Conservation (phyloP, 2,888 invertebrate genomes). For the Epinotia nisella region DNA sequence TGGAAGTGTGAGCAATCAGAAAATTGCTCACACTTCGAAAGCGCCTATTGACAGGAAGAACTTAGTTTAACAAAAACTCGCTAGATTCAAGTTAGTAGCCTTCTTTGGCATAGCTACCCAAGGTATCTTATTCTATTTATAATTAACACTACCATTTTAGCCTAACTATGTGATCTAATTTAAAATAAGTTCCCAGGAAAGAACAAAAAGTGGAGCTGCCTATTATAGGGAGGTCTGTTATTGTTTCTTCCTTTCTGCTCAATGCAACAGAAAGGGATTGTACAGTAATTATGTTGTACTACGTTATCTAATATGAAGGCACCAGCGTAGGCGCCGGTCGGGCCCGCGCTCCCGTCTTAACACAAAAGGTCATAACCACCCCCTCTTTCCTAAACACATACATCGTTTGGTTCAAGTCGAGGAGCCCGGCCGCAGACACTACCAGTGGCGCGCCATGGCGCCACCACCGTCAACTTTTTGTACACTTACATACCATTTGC, state of each 20-base stretch:
- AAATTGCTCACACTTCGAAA: constrained; percentile 18
- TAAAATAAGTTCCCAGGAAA: constrained; percentile 27
- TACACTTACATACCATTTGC: constrained; percentile 41
- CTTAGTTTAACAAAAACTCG: constrained; percentile 17
- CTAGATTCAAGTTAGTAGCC: not conserved
- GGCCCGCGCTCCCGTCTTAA: not conserved
- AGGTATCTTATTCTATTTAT: constrained; percentile 29
- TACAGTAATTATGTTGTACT: constrained; percentile 32
- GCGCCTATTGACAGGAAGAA: constrained; percentile 15
- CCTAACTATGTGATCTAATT: constrained; percentile 30
- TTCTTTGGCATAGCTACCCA: constrained; percentile 17
- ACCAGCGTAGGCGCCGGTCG: constrained; percentile 29
- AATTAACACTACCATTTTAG: constrained; percentile 29
- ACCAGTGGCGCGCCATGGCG: constrained; percentile 42
- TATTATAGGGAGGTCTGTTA: constrained; percentile 26
- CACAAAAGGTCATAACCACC: constrained; percentile 2
- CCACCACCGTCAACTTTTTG: constrained; percentile 44
- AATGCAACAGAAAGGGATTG: constrained; percentile 30
- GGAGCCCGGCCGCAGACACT: constrained; percentile 24
- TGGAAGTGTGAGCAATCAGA: too few species aligned
- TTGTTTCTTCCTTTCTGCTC: constrained; percentile 25
- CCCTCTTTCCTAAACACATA: constrained; percentile 1
- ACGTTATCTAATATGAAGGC: constrained; percentile 32
- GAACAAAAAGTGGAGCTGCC: constrained; percentile 13
- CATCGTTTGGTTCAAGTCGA: not conserved